phyloP scores from a whole-genome alignment of 2,113 vertebrate species.

The Haliaeetus leucogaster region DNA sequence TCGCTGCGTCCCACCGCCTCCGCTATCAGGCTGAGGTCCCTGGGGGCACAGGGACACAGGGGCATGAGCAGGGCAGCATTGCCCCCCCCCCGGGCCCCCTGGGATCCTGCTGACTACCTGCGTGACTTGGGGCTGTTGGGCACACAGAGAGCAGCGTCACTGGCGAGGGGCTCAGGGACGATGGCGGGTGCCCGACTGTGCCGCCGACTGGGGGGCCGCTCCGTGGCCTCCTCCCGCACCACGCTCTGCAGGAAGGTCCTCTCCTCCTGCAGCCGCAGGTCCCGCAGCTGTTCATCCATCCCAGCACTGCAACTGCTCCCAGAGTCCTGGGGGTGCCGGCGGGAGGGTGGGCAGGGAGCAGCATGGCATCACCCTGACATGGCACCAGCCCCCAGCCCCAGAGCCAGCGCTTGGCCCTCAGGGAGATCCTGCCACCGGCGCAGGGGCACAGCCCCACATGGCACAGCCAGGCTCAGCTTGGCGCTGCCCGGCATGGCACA shows the following conservation, averaged over 20 bases:
- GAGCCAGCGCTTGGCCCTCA: too few species aligned
- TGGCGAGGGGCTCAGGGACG: constrained; percentile 68
- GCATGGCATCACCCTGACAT: too few species aligned
- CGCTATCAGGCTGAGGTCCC: constrained; percentile 73
- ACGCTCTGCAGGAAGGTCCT: not conserved
- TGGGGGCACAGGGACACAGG: not conserved
- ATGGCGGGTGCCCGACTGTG: constrained; percentile 72
- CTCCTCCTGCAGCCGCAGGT: not conserved
- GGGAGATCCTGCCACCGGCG: too few species aligned
- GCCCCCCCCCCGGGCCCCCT: too few species aligned
- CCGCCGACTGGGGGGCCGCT: not conserved
- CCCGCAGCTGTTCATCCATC: not conserved
- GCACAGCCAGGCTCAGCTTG: too few species aligned
- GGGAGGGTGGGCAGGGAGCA: too few species aligned
- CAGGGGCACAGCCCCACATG: too few species aligned
- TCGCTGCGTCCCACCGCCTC: constrained; percentile 76
- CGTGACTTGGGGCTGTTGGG: constrained; percentile 57
- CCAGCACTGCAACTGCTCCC: too few species aligned
- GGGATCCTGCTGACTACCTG: constrained; percentile 35
- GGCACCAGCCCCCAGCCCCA: too few species aligned
- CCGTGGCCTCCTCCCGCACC: not conserved
- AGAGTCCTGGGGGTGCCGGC: too few species aligned
- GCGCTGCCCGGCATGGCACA: too few species aligned
- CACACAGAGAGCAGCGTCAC: constrained; percentile 52
- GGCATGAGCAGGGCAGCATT: not conserved